These are phyloP conservation scores for Noctua janthe DNA, from an alignment of 2,888 invertebrate species.

Conservation along the genomic window DNA sequence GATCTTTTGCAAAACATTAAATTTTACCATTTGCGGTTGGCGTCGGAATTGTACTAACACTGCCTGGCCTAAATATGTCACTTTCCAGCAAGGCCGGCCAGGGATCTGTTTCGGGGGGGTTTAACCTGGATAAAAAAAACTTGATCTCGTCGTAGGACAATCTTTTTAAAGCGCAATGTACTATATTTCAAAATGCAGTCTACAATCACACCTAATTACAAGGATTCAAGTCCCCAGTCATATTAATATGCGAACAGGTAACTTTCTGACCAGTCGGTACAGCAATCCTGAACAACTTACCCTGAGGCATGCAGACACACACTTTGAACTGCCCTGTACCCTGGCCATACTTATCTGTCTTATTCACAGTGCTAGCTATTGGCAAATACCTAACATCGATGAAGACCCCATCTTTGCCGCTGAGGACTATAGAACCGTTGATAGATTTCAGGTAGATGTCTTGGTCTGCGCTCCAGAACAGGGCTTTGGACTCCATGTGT, in stretches of 20 bases:
- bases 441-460: constrained; percentile 94
- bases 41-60: no score
- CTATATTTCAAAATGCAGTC: not conserved
- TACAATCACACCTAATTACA: constrained; percentile 85
- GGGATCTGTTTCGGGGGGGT: no score
- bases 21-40: no score
- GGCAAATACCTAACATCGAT: constrained; percentile 94
- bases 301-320: constrained; percentile 97
- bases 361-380: constrained; percentile 88
- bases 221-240: constrained; percentile 91
- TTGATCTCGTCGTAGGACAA: no score
- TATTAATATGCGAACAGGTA: constrained; percentile 92
- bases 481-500: constrained; percentile 92
- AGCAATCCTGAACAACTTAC: constrained; percentile 95
- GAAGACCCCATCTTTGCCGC: constrained; percentile 92
- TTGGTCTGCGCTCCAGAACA: constrained; percentile 94
- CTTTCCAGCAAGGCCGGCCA: no score
- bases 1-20: no score
- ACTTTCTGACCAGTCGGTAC: constrained; percentile 91
- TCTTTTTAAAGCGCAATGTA: not conserved
- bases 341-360: constrained; percentile 72
- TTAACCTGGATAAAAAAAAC: no score
- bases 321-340: constrained; percentile 94
- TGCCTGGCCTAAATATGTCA: no score
- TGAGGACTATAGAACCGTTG: constrained; percentile 93